Conservation (phyloP, 2,888 invertebrate genomes). For the Hirtodrosophila alboralis region DNA sequence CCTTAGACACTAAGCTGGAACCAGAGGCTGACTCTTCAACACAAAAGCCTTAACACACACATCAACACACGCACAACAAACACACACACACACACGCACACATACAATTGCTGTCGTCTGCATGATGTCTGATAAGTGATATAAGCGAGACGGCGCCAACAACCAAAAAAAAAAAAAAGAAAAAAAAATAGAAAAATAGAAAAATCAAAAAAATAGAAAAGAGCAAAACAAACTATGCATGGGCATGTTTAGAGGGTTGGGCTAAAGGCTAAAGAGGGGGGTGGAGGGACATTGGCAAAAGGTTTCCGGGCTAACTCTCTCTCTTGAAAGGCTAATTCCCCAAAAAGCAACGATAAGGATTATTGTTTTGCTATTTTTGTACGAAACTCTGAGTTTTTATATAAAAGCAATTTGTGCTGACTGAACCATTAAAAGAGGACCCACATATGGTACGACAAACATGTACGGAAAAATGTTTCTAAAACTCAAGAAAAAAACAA, state of each 20-base stretch:
- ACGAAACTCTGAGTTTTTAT: conserved; percentile 8
- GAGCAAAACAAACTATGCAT: background rate
- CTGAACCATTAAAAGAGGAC: conserved; percentile 32
- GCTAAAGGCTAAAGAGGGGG: background rate
- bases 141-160: conserved; percentile 48
- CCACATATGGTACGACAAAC: too few species aligned
- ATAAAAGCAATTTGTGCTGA: conserved; percentile 37
- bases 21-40: background rate
- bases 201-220: too few species aligned
- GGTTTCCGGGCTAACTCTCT: background rate
- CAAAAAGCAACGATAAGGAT: conserved; percentile 43
- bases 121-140: conserved; percentile 66
- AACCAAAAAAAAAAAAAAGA: too few species aligned
- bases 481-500: too few species aligned
- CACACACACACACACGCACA: background rate
- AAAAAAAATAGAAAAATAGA: too few species aligned
- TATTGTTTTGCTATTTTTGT: conserved; percentile 17
- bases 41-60: conserved; percentile 1
- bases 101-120: conserved; percentile 50
- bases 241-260: background rate
- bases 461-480: too few species aligned
- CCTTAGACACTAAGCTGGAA: conserved; percentile 18
- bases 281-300: background rate
- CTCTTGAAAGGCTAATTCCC: background rate
- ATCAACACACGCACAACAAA: background rate